Evolutionary conservation across 2,888 invertebrate genomes (phyloP).

Genomic region (Galerucella nymphaeae): DNA sequence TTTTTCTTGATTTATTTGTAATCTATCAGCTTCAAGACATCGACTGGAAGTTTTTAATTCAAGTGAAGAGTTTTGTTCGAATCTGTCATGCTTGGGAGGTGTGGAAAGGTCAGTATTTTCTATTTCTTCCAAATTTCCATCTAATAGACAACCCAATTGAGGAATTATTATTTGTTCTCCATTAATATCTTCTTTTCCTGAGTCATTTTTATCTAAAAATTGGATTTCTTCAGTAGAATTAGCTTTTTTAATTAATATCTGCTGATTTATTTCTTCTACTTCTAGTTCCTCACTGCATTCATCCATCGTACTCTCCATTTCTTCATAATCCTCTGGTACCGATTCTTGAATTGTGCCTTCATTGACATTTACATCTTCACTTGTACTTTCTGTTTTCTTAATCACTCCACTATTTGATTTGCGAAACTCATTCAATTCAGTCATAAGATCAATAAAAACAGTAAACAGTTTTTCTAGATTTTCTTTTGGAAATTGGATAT

Average conservation of each 20-base stretch:
- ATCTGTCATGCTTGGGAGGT: background rate
- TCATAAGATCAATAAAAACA: background rate
- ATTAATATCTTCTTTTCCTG: background rate
- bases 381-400: background rate
- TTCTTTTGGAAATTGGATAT: background rate
- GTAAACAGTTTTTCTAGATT: background rate
- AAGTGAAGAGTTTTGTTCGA: background rate
- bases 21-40: background rate
- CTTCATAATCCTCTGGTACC: background rate
- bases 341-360: background rate
- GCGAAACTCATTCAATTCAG: background rate
- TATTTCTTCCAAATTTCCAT: background rate
- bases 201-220: background rate
- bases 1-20: background rate
- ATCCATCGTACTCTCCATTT: background rate
- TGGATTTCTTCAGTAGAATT: background rate
- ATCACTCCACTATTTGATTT: background rate
- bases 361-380: no score
- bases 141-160: background rate
- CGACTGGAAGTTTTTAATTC: background rate
- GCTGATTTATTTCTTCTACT: background rate
- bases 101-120: background rate
- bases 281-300: background rate
- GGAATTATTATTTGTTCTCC: background rate
- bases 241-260: background rate